Conservation (phyloP, 2,797 vertebrate species). For the Alfaro cultratus region DNA sequence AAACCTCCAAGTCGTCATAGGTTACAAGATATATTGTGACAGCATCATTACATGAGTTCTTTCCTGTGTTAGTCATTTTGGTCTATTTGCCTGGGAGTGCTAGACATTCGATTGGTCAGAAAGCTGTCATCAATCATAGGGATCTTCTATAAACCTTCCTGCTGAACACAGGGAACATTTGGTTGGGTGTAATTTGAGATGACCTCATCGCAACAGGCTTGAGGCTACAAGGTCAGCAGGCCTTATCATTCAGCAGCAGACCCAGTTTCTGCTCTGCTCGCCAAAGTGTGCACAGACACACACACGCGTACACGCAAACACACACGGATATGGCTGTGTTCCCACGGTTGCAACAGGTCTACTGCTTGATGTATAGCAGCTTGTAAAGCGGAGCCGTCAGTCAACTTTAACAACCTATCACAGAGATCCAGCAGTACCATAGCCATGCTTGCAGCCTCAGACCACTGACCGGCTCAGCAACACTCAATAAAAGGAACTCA, state of each 20-base stretch:
- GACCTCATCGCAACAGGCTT: constrained; percentile 53
- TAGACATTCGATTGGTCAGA: constrained; percentile 35
- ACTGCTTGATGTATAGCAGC: constrained; percentile 66
- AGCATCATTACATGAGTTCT: not conserved
- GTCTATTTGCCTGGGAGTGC: constrained; percentile 32
- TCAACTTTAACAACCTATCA: constrained; percentile 70
- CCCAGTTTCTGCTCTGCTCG: constrained; percentile 45
- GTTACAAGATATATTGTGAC: not conserved
- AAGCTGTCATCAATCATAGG: constrained; percentile 49
- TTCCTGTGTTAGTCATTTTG: constrained; percentile 9
- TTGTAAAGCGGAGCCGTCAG: constrained; percentile 67
- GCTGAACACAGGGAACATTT: constrained; percentile 63
- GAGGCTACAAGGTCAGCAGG: constrained; percentile 66
- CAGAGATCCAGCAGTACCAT: constrained; percentile 68
- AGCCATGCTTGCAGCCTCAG: constrained; percentile 43
- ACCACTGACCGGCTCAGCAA: constrained; percentile 56
- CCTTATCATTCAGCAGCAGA: constrained; percentile 67
- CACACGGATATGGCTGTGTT: constrained; percentile 46
- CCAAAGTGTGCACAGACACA: constrained; percentile 12
- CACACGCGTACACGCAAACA: constrained; percentile 6
- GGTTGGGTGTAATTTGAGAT: constrained; percentile 67
- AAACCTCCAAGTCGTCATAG: not conserved
- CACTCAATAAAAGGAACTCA: constrained; percentile 68
- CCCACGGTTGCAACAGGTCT: constrained; percentile 67
- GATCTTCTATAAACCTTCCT: constrained; percentile 52